Evolutionary conservation across 1,140 invertebrate genomes (phyloP).

Genomic region (Tetramorium simillimum): DNA sequence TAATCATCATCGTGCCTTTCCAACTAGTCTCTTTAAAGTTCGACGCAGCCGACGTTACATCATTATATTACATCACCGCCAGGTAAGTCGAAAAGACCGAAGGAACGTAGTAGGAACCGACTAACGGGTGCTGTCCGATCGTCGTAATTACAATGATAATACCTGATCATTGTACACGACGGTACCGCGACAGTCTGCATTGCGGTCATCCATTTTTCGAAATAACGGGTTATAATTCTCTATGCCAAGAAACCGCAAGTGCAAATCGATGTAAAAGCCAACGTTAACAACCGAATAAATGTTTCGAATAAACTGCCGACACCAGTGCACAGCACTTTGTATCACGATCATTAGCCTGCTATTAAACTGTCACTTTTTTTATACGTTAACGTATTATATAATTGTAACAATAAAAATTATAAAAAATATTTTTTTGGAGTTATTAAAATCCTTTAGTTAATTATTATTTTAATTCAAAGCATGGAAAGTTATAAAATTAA

Average conservation of each 20-base stretch:
- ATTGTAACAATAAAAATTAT: neutral
- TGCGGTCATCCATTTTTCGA: neutral
- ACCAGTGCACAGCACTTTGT: neutral
- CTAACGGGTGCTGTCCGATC: slow-evolving; percentile 46
- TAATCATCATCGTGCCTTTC: slow-evolving; percentile 52
- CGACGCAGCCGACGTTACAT: slow-evolving; percentile 42
- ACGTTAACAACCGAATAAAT: slow-evolving; percentile 2
- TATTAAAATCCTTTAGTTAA: neutral
- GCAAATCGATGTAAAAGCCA: neutral
- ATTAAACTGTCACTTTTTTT: neutral
- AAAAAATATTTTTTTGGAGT: neutral
- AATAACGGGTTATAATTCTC: slow-evolving; percentile 22
- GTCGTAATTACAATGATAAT: slow-evolving; percentile 47
- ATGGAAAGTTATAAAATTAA: neutral
- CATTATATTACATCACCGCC: slow-evolving; percentile 48
- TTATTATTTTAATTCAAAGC: neutral
- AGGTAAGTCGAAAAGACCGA: slow-evolving; percentile 40
- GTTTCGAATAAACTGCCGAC: slow-evolving; percentile 4
- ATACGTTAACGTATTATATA: neutral
- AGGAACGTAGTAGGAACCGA: slow-evolving; percentile 15
- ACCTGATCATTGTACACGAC: neutral
- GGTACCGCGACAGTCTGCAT: neutral
- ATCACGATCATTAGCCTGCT: neutral
- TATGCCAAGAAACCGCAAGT: slow-evolving; percentile 20
- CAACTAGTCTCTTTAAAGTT: slow-evolving; percentile 48